Percentiles rank a stretch among this genome's conserved stretches.
Evolutionary conservation across 2,113 vertebrate genomes (phyloP).

Genomic region (Phoenicopterus ruber): DNA sequence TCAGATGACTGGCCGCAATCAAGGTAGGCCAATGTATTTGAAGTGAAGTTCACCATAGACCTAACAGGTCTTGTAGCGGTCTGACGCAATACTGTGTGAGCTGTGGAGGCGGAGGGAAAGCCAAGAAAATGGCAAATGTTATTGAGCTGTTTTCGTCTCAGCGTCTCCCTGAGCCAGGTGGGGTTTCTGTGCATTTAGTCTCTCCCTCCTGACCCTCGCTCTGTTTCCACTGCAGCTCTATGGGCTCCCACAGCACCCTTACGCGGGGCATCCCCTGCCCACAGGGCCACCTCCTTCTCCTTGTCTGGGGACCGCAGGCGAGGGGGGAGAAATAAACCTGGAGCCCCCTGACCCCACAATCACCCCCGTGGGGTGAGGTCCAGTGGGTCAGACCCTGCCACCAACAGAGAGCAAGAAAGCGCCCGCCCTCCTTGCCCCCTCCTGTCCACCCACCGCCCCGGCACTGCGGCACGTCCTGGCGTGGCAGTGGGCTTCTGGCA

Average conservation of each 20-base stretch:
- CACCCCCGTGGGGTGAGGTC: rapidly evolving
- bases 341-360: rapidly evolving
- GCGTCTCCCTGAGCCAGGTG: neutral
- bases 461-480: rapidly evolving
- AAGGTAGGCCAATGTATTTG: neutral
- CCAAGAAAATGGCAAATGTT: neutral
- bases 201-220: neutral
- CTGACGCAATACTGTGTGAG: neutral
- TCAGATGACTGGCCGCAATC: neutral
- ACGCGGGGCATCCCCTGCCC: neutral
- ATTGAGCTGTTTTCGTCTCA: neutral
- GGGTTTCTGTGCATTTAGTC: neutral
- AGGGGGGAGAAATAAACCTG: neutral
- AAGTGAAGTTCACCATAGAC: neutral
- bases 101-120: neutral
- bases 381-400: neutral
- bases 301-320: rapidly evolving
- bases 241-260: neutral
- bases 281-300: neutral
- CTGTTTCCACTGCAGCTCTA: neutral
- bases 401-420: neutral
- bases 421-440: neutral
- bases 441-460: rapidly evolving
- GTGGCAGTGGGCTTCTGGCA: neutral
- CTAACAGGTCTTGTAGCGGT: neutral